A percentile compares a stretch with the other conserved stretches of the same genome.
Conservation (phyloP, 2,797 vertebrate species). For the Malurus leucopterus region DNA sequence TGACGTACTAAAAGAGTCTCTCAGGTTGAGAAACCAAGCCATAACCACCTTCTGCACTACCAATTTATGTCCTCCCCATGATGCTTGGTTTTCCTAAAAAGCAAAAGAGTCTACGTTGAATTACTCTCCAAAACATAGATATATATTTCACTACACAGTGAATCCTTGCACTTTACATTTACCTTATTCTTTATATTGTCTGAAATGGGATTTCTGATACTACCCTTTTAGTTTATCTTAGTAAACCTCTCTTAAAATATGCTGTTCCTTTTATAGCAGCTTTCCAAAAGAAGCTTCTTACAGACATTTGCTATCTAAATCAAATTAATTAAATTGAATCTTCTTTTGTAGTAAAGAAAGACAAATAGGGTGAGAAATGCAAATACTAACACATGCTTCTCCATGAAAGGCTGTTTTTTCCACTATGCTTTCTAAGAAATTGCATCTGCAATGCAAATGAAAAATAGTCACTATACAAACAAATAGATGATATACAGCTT, state of each 20-base stretch:
- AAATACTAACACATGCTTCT: neutral
- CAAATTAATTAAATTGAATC: conserved; percentile 18
- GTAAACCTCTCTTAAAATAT: conserved; percentile 1
- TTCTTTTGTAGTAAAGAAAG: conserved; percentile 4
- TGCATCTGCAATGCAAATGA: conserved; percentile 1
- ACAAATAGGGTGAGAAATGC: conserved; percentile 25
- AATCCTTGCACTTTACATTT: neutral
- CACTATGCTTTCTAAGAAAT: conserved; percentile 11
- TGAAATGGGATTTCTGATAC: neutral
- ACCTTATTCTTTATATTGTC: neutral
- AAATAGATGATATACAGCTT: conserved; percentile 5
- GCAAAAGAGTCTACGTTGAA: neutral
- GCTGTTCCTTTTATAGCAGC: neutral
- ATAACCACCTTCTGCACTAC: neutral
- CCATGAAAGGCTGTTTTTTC: conserved; percentile 13
- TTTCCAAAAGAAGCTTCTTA: conserved; percentile 6
- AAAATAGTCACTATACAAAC: conserved; percentile 19
- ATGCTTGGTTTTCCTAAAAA: neutral
- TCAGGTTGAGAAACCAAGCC: neutral
- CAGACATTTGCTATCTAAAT: neutral
- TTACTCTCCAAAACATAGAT: neutral
- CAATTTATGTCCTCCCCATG: neutral
- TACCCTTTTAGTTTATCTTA: neutral
- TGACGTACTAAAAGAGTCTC: neutral
- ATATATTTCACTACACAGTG: neutral